Percentiles rank a stretch among this genome's conserved stretches.
These are phyloP conservation scores for Lucifuga dentata DNA, from an alignment of 2,113 vertebrate genomes.

Conservation along the genomic window DNA sequence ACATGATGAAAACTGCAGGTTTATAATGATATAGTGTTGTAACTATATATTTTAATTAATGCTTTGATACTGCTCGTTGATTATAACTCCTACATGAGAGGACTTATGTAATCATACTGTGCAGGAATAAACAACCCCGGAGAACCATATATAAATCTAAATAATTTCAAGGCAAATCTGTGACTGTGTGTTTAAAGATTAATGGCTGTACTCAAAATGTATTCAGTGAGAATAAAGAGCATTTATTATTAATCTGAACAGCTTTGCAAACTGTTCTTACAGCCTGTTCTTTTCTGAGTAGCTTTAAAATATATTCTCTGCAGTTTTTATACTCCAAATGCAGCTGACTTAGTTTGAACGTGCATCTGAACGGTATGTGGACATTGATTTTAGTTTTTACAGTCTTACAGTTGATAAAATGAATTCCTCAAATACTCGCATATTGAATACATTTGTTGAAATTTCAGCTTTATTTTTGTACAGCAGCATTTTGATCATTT, in stretches of 20 bases:
- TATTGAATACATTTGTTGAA: no score
- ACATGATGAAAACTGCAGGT: neutral
- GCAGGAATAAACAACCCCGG: neutral
- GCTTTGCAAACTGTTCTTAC: slow-evolving; percentile 20
- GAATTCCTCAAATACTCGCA: no score
- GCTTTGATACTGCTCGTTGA: neutral
- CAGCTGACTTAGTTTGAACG: no score
- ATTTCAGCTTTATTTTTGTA: no score
- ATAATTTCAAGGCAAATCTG: slow-evolving; percentile 34
- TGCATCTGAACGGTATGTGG: no score
- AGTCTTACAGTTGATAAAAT: no score
- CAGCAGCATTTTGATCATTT: no score
- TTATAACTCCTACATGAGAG: neutral
- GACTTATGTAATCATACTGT: slow-evolving; percentile 14
- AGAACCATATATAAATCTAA: slow-evolving; percentile 16
- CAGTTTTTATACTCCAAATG: neutral
- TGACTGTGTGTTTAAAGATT: slow-evolving; percentile 55
- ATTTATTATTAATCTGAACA: slow-evolving; percentile 63
- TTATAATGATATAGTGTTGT: slow-evolving; percentile 8
- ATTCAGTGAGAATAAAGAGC: slow-evolving; percentile 47
- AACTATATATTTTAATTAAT: neutral
- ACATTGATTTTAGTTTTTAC: no score
- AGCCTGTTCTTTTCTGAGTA: neutral
- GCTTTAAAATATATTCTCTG: neutral
- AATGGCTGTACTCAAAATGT: slow-evolving; percentile 43